These are phyloP conservation scores for Amphipyra berbera DNA, from an alignment of 2,888 invertebrate genomes.

Conservation along the genomic window DNA sequence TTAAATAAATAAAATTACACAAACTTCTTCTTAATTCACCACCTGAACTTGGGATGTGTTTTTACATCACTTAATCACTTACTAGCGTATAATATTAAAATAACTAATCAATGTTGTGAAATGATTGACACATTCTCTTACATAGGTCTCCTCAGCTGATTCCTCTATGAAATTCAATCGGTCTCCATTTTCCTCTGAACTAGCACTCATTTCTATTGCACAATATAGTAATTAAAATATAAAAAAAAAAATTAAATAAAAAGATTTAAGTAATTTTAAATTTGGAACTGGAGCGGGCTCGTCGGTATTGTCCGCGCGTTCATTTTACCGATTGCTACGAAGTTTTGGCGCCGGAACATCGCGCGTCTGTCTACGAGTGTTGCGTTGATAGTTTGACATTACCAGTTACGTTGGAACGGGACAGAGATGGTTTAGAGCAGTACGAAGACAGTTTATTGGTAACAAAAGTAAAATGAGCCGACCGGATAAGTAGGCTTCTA, in stretches of 20 bases:
- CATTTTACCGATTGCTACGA: conserved; percentile 67
- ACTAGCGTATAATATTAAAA: not conserved
- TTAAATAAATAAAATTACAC: not conserved
- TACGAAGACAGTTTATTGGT: conserved; percentile 52
- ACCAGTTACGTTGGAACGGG: conserved; percentile 64
- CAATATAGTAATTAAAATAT: conserved; percentile 16
- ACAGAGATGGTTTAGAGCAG: conserved; percentile 63
- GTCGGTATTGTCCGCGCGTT: conserved; percentile 57
- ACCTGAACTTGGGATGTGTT: not conserved
- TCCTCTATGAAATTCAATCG: conserved; percentile 36
- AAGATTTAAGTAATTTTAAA: conserved; percentile 35
- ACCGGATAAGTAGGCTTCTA: conserved; percentile 6
- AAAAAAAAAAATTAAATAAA: conserved; percentile 19
- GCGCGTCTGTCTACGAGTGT: conserved; percentile 67
- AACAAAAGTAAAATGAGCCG: conserved; percentile 24
- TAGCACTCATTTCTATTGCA: conserved; percentile 45
- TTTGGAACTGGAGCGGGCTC: conserved; percentile 38
- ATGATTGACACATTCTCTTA: conserved; percentile 37
- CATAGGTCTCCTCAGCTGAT: conserved; percentile 24
- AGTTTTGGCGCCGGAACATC: conserved; percentile 57
- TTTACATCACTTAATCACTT: conserved; percentile 29
- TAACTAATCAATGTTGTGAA: conserved; percentile 12
- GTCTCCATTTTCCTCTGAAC: conserved; percentile 28
- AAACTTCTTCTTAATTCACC: not conserved
- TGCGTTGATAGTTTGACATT: conserved; percentile 67